Percentiles rank a stretch among this genome's conserved stretches.
Evolutionary conservation across 2,888 invertebrate species (phyloP).

Genomic region (Perithous albicinctus): DNA sequence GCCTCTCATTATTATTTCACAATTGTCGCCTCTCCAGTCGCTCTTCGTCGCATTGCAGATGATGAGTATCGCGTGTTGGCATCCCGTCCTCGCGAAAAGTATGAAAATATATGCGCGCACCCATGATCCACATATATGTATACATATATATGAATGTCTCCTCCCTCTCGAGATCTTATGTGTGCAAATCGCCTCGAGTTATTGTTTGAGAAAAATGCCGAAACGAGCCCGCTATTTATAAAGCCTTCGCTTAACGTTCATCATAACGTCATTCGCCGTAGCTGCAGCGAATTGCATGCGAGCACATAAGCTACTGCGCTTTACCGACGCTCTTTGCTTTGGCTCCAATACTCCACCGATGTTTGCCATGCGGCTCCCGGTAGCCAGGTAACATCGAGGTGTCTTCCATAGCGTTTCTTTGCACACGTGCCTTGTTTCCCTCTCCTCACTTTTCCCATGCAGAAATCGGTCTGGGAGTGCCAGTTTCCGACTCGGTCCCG

Average conservation of each 20-base stretch:
- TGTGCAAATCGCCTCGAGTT: constrained; percentile 53
- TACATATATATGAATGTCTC: not conserved
- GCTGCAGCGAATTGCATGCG: not conserved
- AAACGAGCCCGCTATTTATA: constrained; percentile 59
- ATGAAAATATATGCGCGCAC: constrained; percentile 26
- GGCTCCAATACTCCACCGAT: constrained; percentile 2
- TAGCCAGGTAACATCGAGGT: constrained; percentile 80
- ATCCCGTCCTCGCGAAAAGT: constrained; percentile 22
- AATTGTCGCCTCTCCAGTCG: constrained; percentile 30
- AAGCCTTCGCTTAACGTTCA: constrained; percentile 19
- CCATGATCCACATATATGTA: constrained; percentile 7
- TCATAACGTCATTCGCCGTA: constrained; percentile 2
- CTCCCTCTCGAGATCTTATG: constrained; percentile 7
- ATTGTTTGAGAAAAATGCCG: constrained; percentile 65
- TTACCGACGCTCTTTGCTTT: constrained; percentile 10
- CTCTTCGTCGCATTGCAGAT: constrained; percentile 14
- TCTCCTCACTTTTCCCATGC: too few species aligned
- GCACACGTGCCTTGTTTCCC: constrained; percentile 75
- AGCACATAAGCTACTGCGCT: constrained; percentile 46
- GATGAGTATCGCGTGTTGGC: constrained; percentile 44
- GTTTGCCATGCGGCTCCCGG: constrained; percentile 82
- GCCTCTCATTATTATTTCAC: constrained; percentile 45
- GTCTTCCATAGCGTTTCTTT: constrained; percentile 83
- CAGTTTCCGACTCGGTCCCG: too few species aligned
- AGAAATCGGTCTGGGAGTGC: too few species aligned